Conservation (phyloP, 2,888 invertebrate genomes). For the Cynaeus angustus region DNA sequence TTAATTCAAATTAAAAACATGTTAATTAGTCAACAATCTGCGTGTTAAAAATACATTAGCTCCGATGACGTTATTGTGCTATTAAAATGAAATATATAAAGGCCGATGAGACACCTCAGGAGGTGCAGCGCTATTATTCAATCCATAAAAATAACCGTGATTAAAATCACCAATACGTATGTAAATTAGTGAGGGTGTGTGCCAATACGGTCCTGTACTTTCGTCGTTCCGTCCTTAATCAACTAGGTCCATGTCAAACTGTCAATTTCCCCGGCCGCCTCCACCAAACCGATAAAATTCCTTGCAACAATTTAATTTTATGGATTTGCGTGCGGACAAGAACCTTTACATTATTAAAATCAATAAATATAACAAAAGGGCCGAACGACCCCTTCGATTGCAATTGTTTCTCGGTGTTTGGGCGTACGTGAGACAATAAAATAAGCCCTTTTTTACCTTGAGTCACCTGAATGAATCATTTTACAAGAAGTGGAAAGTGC, state of each 20-base stretch:
- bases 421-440: conserved; percentile 8
- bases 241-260: conserved; percentile 12
- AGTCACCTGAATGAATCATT: conserved; percentile 39
- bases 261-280: conserved; percentile 19
- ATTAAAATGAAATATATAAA: conserved; percentile 12
- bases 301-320: conserved; percentile 25
- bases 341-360: conserved; percentile 23
- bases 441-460: conserved; percentile 34
- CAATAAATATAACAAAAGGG: conserved; percentile 34
- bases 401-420: background rate
- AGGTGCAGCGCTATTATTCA: conserved; percentile 14
- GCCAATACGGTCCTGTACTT: conserved; percentile 3
- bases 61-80: background rate
- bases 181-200: conserved; percentile 6
- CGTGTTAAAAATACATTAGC: conserved; percentile 20
- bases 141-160: conserved; percentile 22
- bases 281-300: background rate
- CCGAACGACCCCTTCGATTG: conserved; percentile 1
- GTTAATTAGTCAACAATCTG: conserved; percentile 5
- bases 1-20: background rate
- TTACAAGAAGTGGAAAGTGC: conserved; percentile 12
- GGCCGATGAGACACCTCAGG: background rate
- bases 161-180: background rate
- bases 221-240: conserved; percentile 6
- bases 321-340: conserved; percentile 6